Evolutionary conservation across 2,888 invertebrate species (phyloP).

Genomic region (Falcaria lacertinaria): DNA sequence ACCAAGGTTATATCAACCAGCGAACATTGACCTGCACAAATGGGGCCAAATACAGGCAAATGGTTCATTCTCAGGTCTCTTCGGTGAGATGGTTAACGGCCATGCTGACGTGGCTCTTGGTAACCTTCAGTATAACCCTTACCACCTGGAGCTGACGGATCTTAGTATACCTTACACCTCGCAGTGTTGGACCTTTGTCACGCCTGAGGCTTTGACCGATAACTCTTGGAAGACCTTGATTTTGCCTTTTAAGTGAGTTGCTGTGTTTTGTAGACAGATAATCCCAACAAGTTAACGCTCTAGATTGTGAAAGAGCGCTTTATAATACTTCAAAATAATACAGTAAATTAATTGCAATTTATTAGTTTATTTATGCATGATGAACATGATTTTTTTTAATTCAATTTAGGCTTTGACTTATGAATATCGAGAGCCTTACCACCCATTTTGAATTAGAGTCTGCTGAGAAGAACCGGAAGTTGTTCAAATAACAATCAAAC

Average conservation of each 20-base stretch:
- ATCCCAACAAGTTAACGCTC: neutral
- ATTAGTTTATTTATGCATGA: too few relatives aligned
- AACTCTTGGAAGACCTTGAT: constrained; percentile 92
- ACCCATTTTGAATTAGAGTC: too few relatives aligned
- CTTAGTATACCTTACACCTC: constrained; percentile 88
- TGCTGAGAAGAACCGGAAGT: too few relatives aligned
- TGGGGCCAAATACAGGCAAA: constrained; percentile 84
- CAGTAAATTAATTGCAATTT: too few relatives aligned
- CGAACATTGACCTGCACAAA: constrained; percentile 79
- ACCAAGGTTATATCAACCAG: constrained; percentile 83
- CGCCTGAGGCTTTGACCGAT: constrained; percentile 88
- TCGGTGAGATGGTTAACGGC: constrained; percentile 85
- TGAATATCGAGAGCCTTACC: too few relatives aligned
- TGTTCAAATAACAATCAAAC: too few relatives aligned
- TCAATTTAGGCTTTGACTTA: too few relatives aligned
- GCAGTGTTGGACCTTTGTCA: constrained; percentile 90
- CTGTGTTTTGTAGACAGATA: too few relatives aligned
- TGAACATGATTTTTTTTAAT: too few relatives aligned
- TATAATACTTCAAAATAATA: too few relatives aligned
- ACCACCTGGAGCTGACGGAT: constrained; percentile 84
- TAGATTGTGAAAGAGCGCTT: too few relatives aligned
- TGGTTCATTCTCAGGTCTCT: constrained; percentile 84
- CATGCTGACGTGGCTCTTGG: constrained; percentile 87
- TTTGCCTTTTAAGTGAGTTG: constrained; percentile 85
- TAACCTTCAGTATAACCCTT: constrained; percentile 87